Base-by-base conservation (phyloP, 1,140 invertebrate genomes). In the Hycleus cichorii region DNA sequence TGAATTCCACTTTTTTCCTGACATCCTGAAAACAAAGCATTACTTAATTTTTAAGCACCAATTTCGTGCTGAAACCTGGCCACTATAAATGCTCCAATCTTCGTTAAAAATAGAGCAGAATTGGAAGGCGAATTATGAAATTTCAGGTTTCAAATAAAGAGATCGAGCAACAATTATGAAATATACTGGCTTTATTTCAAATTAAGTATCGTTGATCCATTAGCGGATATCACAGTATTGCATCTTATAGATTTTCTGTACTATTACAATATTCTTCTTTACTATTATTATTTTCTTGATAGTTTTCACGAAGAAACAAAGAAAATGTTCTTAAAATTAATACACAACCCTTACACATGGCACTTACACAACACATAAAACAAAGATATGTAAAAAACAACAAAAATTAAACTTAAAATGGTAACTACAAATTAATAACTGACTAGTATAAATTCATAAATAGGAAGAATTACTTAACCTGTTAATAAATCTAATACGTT, bases 171-270 rank as follows among this genome's bases (percentile, higher is more conserved):
- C 5, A 42, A 18, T 47, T 64, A 63, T 52, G 63, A 66, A 66
- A 66, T 47, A 66, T 66, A 64, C 55, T 59, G 46, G 60, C 50
- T 51, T 60, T 62, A 47, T 56, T 62, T 66, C 53, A 58, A 60
- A 46, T 53, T 57, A 56, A 64, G 50, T 60, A 66, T 62, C 52
- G 50, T 64, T 64, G 59, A 66, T 66, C 62, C 60, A 56, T 47
- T 54, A 52, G 24, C 52, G 58, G 62, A 60, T 66, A 66, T 66
- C 65, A 66, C 65, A 66, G 65, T 58, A 60, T 60, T 63, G 50
- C 63, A 66, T 66, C 63, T 64, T 66, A 66, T 60, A 64, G 24
- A 55, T 62, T 50, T 56, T 26, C 11, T 18, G 26, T 12, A 59
- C 32, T 32, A 32, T 32, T 32, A 32, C 32, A 40, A 38, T 39